phyloP scores from a whole-genome alignment of 2,113 vertebrate species.

The Phyllostomus hastatus region DNA sequence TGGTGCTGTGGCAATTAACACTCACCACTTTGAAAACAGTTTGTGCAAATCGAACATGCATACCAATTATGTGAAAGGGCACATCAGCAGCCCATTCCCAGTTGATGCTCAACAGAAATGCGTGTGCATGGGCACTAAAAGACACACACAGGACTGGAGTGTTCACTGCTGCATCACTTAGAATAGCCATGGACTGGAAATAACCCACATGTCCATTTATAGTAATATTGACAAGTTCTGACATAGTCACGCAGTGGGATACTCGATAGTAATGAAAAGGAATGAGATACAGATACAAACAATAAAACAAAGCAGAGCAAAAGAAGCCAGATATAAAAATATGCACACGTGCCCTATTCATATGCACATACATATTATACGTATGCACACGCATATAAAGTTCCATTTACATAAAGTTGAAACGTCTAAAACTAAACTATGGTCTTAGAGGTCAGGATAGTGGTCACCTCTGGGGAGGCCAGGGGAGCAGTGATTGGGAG shows the following conservation, averaged over 20 bases:
- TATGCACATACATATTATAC: too few relatives aligned
- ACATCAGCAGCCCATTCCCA: not conserved
- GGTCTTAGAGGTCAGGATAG: not conserved
- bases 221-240: not conserved
- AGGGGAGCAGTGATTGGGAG: not conserved
- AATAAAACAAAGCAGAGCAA: not conserved
- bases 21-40: not conserved
- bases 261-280: not conserved
- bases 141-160: not conserved
- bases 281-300: not conserved
- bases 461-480: not conserved
- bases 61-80: not conserved
- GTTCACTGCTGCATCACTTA: not conserved
- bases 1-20: not conserved
- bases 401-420: not conserved
- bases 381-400: too few relatives aligned
- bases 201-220: not conserved
- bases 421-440: not conserved
- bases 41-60: not conserved
- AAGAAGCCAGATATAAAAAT: not conserved
- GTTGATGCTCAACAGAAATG: not conserved
- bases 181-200: not conserved
- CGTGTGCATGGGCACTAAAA: not conserved
- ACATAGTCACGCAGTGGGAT: not conserved
- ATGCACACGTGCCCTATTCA: not conserved